phyloP scores from a whole-genome alignment of 2,888 invertebrate species.

The Cylindroiulus punctatus region DNA sequence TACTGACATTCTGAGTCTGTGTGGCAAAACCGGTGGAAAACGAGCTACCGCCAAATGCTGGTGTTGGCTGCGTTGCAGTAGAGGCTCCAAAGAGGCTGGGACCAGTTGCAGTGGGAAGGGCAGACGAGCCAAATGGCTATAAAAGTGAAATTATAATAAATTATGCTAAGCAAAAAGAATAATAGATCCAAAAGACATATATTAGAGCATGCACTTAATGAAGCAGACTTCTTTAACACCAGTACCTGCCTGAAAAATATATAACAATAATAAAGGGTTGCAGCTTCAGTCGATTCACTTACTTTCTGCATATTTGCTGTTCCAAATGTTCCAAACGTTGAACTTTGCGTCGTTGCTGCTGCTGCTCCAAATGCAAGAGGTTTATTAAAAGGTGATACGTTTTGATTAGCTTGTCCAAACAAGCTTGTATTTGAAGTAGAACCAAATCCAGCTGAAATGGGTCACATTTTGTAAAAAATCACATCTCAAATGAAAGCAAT shows the following conservation, averaged over 20 bases:
- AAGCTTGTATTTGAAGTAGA: constrained; percentile 67
- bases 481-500: neutral
- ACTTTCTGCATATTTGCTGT: constrained; percentile 27
- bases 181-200: no score
- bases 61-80: constrained; percentile 59
- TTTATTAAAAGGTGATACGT: constrained; percentile 61
- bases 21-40: constrained; percentile 64
- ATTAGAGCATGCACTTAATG: neutral
- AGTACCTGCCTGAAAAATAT: no score
- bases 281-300: no score
- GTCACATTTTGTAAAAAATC: neutral
- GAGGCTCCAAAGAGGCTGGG: constrained; percentile 61
- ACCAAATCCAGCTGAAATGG: constrained; percentile 68
- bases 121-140: constrained; percentile 34
- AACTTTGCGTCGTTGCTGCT: constrained; percentile 58
- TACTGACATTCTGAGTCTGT: constrained; percentile 60
- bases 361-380: constrained; percentile 61
- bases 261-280: neutral
- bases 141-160: constrained; percentile 30
- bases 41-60: constrained; percentile 58
- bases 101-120: constrained; percentile 56
- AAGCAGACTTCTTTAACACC: neutral
- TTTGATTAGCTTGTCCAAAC: constrained; percentile 74
- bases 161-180: neutral
- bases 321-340: constrained; percentile 51